A percentile compares a stretch with the other conserved stretches of the same genome.
These are phyloP conservation scores for Petromus typicus DNA, from an alignment of 2,113 vertebrate species.

Conservation along the genomic window DNA sequence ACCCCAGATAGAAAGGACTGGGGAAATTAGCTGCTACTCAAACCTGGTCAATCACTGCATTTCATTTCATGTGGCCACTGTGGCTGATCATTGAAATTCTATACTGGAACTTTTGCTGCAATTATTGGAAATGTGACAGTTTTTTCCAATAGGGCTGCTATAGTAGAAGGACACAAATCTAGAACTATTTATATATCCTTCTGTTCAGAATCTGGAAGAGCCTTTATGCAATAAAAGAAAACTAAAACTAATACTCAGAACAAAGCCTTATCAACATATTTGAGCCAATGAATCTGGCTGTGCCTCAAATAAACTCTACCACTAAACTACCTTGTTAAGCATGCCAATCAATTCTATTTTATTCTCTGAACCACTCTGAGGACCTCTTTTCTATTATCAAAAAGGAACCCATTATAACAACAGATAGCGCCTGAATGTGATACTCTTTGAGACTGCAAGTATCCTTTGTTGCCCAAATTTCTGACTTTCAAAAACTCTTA, in stretches of 20 bases:
- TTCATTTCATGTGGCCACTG: neutral
- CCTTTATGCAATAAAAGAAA: neutral
- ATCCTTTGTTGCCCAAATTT: slow-evolving; percentile 29
- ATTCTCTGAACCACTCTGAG: neutral
- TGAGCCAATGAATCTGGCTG: neutral
- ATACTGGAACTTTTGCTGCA: neutral
- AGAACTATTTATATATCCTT: neutral
- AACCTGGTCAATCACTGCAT: neutral
- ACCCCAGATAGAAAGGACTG: neutral
- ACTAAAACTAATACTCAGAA: slow-evolving; percentile 27
- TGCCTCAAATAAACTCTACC: slow-evolving; percentile 21
- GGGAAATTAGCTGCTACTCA: neutral
- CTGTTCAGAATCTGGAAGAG: neutral
- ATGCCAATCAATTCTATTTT: neutral
- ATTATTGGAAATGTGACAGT: neutral
- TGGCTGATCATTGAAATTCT: neutral
- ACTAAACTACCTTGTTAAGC: slow-evolving; percentile 28
- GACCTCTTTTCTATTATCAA: slow-evolving; percentile 12
- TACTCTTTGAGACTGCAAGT: neutral
- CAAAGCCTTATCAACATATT: slow-evolving; percentile 27
- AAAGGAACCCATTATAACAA: neutral
- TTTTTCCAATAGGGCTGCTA: neutral
- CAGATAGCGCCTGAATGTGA: neutral
- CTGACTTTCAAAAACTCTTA: slow-evolving; percentile 43
- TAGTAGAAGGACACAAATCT: slow-evolving; percentile 24